phyloP scores from a whole-genome alignment of 1,140 invertebrate genomes.

The Brachionus paranguensis region DNA sequence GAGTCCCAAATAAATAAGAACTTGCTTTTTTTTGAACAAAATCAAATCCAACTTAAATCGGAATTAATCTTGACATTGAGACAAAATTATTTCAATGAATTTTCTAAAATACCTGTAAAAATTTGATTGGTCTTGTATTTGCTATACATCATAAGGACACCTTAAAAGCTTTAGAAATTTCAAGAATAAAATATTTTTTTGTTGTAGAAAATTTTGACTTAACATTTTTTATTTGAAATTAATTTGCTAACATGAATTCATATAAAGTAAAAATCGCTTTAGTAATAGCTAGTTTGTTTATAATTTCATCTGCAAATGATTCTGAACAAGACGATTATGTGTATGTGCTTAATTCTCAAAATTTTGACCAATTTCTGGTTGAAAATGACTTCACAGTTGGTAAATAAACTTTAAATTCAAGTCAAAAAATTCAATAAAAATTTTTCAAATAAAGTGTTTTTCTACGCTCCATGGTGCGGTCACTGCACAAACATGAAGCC shows the following conservation, averaged over 20 bases:
- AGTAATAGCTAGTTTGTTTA: neutral
- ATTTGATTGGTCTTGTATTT: neutral
- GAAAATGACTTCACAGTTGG: conserved; percentile 25
- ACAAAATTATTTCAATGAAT: neutral
- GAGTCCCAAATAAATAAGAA: too few relatives aligned
- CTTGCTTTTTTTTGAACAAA: neutral
- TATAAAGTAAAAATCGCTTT: neutral
- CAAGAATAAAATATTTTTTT: conserved; percentile 7
- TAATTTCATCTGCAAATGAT: neutral
- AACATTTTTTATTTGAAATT: neutral
- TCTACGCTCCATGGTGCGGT: conserved; percentile 50
- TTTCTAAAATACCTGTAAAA: neutral
- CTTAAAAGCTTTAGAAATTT: neutral
- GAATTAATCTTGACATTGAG: neutral
- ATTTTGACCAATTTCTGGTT: conserved; percentile 16
- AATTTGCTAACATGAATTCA: neutral
- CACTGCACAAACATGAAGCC: conserved; percentile 90
- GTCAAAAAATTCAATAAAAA: neutral
- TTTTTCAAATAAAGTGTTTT: conserved; percentile 43
- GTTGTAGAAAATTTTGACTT: neutral
- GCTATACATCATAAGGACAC: neutral
- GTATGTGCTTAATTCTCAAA: neutral
- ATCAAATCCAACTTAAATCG: neutral
- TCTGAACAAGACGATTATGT: neutral
- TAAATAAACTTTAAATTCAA: neutral